A percentile compares a stretch with the other conserved stretches of the same genome.
phyloP scores from a whole-genome alignment of 2,797 vertebrate genomes.

The Protosalanx chinensis region DNA sequence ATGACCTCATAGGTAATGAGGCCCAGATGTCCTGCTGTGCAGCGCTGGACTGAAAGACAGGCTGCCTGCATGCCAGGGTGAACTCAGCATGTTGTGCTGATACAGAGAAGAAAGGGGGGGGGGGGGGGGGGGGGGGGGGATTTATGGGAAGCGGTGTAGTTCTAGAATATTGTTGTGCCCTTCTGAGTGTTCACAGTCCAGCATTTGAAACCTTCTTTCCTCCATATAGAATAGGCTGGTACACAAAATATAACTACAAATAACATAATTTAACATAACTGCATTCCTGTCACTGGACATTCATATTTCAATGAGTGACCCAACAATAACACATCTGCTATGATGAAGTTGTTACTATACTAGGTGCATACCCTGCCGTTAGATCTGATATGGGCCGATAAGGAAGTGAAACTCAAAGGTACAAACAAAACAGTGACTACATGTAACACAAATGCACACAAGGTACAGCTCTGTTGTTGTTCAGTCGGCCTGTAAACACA shows the following conservation, averaged over 20 bases:
- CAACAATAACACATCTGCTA: background rate
- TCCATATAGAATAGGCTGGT: too few relatives aligned
- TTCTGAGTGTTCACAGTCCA: too few relatives aligned
- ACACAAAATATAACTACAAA: too few relatives aligned
- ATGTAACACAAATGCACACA: constrained; percentile 25
- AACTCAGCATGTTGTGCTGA: constrained; percentile 38
- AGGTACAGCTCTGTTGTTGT: background rate
- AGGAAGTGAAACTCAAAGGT: constrained; percentile 8
- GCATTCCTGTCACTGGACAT: too few relatives aligned
- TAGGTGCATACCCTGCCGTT: background rate
- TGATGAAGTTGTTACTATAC: background rate
- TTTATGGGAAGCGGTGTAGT: too few relatives aligned
- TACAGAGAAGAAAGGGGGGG: background rate
- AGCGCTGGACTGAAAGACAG: constrained; percentile 25
- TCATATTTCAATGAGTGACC: background rate
- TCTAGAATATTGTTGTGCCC: too few relatives aligned
- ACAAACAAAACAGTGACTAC: background rate
- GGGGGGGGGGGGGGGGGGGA: too few relatives aligned
- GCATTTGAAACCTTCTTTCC: too few relatives aligned
- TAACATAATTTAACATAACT: too few relatives aligned
- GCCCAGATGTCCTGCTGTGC: constrained; percentile 60
- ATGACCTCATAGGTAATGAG: constrained; percentile 72
- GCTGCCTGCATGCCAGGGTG: constrained; percentile 20
- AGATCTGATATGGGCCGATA: background rate
- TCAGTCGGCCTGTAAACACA: background rate